Conservation (phyloP, 2,797 vertebrate species). For the Tamandua tetradactyla region DNA sequence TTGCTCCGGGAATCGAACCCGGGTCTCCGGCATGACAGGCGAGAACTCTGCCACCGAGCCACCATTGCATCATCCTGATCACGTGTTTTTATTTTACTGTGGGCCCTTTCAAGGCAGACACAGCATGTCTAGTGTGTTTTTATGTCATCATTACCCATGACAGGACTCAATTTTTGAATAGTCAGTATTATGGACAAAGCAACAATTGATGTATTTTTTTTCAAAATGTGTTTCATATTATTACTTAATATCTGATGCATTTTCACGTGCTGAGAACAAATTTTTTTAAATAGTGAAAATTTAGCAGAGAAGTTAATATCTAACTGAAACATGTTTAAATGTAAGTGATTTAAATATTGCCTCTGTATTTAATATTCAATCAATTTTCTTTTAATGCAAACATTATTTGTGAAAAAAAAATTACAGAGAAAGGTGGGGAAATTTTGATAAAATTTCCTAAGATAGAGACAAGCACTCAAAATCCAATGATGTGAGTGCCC, state of each 20-base stretch:
- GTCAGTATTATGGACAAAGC: background rate
- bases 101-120: background rate
- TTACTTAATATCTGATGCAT: background rate
- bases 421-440: background rate
- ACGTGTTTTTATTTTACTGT: background rate
- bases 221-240: background rate
- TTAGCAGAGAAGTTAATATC: background rate
- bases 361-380: background rate
- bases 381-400: background rate
- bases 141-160: background rate
- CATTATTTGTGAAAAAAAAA: constrained; percentile 6
- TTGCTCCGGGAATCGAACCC: no score
- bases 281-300: background rate
- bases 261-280: background rate
- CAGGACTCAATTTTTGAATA: background rate
- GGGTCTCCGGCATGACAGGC: no score
- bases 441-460: background rate
- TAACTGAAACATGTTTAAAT: background rate
- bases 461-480: background rate
- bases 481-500: background rate
- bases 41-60: no score
- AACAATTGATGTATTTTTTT: background rate
- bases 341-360: background rate
- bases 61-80: no score
- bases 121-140: background rate